Evolutionary conservation across 1,140 invertebrate species (phyloP).

Genomic region (Sarcophaga peregrina): DNA sequence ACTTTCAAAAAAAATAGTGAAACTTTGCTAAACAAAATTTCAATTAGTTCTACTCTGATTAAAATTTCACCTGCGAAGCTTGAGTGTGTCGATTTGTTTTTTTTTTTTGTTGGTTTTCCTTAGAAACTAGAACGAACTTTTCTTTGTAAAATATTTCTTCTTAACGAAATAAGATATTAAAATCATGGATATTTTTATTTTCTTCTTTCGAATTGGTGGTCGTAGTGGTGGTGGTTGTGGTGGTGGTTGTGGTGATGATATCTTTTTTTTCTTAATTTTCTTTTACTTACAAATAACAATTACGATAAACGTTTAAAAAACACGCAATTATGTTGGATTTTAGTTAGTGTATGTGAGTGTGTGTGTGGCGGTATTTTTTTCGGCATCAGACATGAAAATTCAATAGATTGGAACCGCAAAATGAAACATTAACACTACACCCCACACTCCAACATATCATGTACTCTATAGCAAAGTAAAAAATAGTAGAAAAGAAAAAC

Average conservation of each 20-base stretch:
- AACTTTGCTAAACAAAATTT: neutral
- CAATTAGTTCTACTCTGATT: conserved; percentile 18
- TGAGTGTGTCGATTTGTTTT: neutral
- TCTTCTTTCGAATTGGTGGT: neutral
- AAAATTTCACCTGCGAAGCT: conserved; percentile 18
- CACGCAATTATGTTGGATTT: conserved; percentile 21
- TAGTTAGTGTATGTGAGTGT: neutral
- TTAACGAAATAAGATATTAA: neutral
- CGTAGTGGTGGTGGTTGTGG: neutral
- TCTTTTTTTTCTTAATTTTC: conserved; percentile 1
- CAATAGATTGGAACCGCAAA: conserved; percentile 43
- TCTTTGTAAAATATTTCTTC: conserved; percentile 5
- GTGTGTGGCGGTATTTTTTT: neutral
- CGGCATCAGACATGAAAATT: conserved; percentile 44
- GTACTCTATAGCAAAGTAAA: neutral
- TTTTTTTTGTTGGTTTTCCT: neutral
- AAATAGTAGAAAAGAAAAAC: neutral
- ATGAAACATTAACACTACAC: neutral
- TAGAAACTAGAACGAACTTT: conserved; percentile 35
- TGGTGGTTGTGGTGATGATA: neutral
- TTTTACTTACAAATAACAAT: conserved; percentile 1
- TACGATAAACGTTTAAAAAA: conserved; percentile 20
- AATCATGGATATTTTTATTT: neutral
- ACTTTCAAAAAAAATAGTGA: neutral
- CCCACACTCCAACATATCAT: neutral